Base-by-base conservation (phyloP, 2,888 invertebrate genomes). In the Sclerodermus sp. region DNA sequence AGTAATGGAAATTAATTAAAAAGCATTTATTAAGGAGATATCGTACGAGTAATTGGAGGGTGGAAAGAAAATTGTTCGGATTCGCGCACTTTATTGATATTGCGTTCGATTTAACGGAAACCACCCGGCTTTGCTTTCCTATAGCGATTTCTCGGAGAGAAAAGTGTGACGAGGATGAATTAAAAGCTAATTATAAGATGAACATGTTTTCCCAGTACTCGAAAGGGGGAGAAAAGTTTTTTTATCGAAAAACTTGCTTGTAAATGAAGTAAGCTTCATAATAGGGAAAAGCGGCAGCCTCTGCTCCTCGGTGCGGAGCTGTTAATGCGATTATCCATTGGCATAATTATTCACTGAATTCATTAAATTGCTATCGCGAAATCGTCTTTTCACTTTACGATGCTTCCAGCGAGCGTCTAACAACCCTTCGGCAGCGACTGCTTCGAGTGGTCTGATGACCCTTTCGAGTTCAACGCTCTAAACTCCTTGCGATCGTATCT, bases 271-370 rank as follows among this genome's bases (percentile, higher is more conserved):
- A 23, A 23, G 23, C 3, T 8, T 5, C 8, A 8, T 8, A 5
- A 23, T 3, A 23, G 3, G 23, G 23, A 23, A 23, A 23, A 23
- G 8, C 3, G 23, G 23, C 23, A 23, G 23, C 23, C 8, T 23
- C 23, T 8, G 23, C 23, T 23, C 8, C 23, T 23, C 23, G 23
- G 23, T 23, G 23, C 23, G 23, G 8, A 51, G 46, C 41, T 46
- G 31, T 53, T 58, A 58, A 60, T 40, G 46, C 49, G 54, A 60
- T 60, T 61, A 58, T 57, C 45, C 54, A 48, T 49, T 49, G 51
- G 47, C 58, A 58, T 47, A 49, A 57, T 52, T 52, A 60, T 52
- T 61, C 60, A 52, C 53, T 49, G 60, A 57, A 57, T 61, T 61
- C 47, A 54, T 58, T 57, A 57, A 60, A 58, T 56, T 47, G 50